These are phyloP conservation scores for Aurelia coerulea DNA, from an alignment of 30 jellyfish, hydroid and myxozoan species.

Conservation along the genomic window DNA sequence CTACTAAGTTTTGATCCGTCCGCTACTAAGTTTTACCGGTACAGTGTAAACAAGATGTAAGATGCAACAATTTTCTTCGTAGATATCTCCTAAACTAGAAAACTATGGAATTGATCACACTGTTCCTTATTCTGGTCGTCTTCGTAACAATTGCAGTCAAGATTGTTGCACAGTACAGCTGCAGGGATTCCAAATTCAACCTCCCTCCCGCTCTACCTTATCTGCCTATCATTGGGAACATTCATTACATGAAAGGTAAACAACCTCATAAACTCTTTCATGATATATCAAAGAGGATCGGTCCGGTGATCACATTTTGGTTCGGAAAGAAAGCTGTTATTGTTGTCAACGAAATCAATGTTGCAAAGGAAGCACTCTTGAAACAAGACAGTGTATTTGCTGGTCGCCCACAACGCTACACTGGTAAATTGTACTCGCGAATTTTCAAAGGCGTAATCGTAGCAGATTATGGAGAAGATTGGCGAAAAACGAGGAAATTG, in stretches of 20 bases:
- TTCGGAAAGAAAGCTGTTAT: conserved; percentile 56
- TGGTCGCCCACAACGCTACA: conserved; percentile 57
- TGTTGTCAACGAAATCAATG: conserved; percentile 29
- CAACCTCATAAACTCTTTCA: conserved; percentile 40
- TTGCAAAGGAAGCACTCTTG: conserved; percentile 40
- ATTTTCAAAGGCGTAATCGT: conserved; percentile 36
- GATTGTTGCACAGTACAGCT: no score
- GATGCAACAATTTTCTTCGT: no score
- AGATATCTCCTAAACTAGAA: no score
- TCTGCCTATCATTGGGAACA: conserved; percentile 47
- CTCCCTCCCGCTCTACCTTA: conserved; percentile 36
- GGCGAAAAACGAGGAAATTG: conserved; percentile 33
- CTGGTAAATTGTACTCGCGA: conserved; percentile 44
- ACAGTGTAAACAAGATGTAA: no score
- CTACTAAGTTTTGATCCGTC: no score
- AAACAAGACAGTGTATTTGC: conserved; percentile 55
- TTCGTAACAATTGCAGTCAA: no score
- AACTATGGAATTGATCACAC: no score
- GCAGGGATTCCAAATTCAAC: not conserved
- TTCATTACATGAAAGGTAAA: not conserved
- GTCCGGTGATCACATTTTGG: conserved; percentile 65
- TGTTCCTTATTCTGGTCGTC: no score
- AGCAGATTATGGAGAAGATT: conserved; percentile 39
- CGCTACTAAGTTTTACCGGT: no score
- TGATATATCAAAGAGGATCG: conserved; percentile 15